Percentiles rank a stretch among this genome's conserved stretches.
These are phyloP conservation scores for Coelopa pilipes DNA, from an alignment of 2,888 invertebrate genomes.

Conservation along the genomic window DNA sequence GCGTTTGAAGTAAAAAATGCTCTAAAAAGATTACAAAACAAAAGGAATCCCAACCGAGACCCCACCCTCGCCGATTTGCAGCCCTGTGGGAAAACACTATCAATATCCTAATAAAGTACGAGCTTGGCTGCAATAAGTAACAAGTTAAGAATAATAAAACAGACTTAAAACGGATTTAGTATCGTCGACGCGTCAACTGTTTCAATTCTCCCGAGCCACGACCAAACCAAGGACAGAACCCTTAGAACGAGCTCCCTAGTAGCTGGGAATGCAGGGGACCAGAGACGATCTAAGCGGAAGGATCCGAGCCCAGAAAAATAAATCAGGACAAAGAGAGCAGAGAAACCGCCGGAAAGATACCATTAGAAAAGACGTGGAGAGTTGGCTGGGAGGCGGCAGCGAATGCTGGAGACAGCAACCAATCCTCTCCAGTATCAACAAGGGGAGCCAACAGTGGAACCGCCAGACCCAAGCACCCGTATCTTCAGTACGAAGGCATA, in stretches of 20 bases:
- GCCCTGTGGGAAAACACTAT: not conserved
- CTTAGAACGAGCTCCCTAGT: not conserved
- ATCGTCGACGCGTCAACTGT: not conserved
- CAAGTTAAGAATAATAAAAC: conserved; percentile 14
- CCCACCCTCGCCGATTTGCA: too few relatives aligned
- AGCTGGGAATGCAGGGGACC: not conserved
- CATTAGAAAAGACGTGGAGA: not conserved
- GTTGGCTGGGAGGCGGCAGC: too few relatives aligned
- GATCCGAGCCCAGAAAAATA: too few relatives aligned
- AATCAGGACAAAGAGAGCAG: too few relatives aligned
- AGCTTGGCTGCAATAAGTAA: not conserved
- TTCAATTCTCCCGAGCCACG: not conserved
- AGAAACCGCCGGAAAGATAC: not conserved
- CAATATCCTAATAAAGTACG: not conserved
- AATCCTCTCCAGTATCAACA: too few relatives aligned
- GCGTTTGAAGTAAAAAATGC: too few relatives aligned
- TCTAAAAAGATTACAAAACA: too few relatives aligned
- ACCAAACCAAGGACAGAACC: not conserved
- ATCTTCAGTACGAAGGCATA: not conserved
- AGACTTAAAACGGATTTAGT: conserved; percentile 17
- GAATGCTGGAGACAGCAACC: too few relatives aligned
- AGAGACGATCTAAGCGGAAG: too few relatives aligned
- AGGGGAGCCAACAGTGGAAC: not conserved
- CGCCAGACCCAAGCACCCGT: not conserved
- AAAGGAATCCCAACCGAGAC: too few relatives aligned